Evolutionary conservation across 2,113 vertebrate genomes (phyloP).

Genomic region (Cichladusa arquata): DNA sequence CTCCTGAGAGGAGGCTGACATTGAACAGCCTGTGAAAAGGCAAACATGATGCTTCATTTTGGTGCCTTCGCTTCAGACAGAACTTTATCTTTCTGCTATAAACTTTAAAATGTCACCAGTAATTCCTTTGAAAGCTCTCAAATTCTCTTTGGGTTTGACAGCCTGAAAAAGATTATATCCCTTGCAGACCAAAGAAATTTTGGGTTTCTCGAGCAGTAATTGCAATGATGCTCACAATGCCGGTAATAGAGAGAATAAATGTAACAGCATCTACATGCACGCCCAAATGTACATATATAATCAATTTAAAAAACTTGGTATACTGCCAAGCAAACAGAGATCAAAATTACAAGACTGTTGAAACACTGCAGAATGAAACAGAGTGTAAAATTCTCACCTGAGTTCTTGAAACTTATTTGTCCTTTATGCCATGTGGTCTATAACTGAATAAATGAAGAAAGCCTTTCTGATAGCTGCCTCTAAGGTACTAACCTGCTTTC

Average conservation of each 20-base stretch:
- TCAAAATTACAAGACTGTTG: not conserved
- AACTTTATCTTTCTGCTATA: not conserved
- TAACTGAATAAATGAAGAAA: slow-evolving; percentile 43
- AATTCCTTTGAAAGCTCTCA: not conserved
- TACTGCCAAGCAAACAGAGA: not conserved
- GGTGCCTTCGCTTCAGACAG: not conserved
- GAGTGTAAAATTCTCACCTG: not conserved
- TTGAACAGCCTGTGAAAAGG: not conserved
- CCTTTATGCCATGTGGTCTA: slow-evolving; percentile 3
- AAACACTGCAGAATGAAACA: not conserved
- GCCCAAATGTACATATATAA: not conserved
- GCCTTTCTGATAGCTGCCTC: not conserved
- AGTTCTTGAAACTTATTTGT: not conserved
- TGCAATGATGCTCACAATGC: not conserved
- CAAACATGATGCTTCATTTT: not conserved
- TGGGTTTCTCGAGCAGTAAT: not conserved
- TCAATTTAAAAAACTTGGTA: not conserved
- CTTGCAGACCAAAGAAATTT: not conserved
- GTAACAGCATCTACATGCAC: not conserved
- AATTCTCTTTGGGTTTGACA: not conserved
- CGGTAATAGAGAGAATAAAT: not conserved
- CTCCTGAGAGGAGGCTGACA: not conserved
- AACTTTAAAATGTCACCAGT: not conserved
- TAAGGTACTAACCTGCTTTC: not conserved
- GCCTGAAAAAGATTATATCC: not conserved